Percentiles rank a stretch among this genome's conserved stretches.
Conservation (phyloP, 1,140 invertebrate genomes). For the Bradysia coprophila region DNA sequence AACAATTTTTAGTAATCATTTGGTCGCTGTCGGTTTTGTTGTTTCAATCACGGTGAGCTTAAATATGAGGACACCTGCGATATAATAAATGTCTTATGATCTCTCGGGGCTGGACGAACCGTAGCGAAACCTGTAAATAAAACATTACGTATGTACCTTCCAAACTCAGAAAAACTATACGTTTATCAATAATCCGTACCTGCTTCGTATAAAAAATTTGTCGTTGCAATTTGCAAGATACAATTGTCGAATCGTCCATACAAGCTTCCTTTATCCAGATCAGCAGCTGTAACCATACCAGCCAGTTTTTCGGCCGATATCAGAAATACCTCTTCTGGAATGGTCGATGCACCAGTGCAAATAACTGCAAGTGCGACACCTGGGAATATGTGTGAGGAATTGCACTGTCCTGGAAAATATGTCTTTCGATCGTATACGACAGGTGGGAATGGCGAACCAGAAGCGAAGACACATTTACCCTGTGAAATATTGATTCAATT, state of each 20-base stretch:
- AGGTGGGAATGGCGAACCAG: conserved; percentile 79
- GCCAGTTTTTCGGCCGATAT: conserved; percentile 70
- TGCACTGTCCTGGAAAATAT: conserved; percentile 79
- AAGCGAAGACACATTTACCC: conserved; percentile 60
- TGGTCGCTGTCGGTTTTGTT: too few relatives aligned
- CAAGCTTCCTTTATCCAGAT: conserved; percentile 74
- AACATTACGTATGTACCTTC: too few relatives aligned
- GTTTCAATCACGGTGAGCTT: too few relatives aligned
- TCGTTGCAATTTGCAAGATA: conserved; percentile 71
- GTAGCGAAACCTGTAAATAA: conserved; percentile 44
- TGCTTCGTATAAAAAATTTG: conserved; percentile 71
- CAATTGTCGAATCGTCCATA: conserved; percentile 84
- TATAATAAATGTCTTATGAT: conserved; percentile 56
- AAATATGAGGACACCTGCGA: conserved; percentile 71
- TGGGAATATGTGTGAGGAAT: conserved; percentile 95
- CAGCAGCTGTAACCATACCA: conserved; percentile 59
- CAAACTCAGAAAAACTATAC: too few relatives aligned
- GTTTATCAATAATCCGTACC: conserved; percentile 31
- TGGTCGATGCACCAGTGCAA: conserved; percentile 59
- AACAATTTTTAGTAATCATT: too few relatives aligned
- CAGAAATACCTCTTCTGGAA: conserved; percentile 78
- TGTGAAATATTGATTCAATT: not conserved
- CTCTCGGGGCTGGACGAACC: conserved; percentile 53
- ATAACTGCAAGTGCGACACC: conserved; percentile 79
- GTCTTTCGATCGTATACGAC: conserved; percentile 59